Percentiles rank a stretch among this genome's conserved stretches.
phyloP scores from a whole-genome alignment of 2,797 vertebrate species.

The Rhabdomys pumilio region DNA sequence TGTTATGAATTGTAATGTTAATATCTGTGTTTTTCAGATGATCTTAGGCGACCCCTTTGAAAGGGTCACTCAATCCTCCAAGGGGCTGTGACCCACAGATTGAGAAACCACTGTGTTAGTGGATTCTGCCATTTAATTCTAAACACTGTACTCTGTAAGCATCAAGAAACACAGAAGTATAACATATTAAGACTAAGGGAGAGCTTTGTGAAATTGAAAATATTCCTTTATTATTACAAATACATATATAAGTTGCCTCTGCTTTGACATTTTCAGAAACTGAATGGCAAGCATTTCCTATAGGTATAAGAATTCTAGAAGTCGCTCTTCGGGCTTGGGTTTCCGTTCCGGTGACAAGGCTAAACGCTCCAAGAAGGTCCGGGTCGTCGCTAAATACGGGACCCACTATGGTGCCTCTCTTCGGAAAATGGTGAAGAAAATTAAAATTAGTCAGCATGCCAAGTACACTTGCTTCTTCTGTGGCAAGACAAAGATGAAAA shows the following conservation, averaged over 20 bases:
- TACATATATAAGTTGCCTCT: conserved; percentile 5
- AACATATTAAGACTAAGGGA: background rate
- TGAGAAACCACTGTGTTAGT: background rate
- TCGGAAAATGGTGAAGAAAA: no score
- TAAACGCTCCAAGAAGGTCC: no score
- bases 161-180: conserved; percentile 32
- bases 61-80: background rate
- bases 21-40: background rate
- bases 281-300: conserved; percentile 5
- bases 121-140: conserved; percentile 52
- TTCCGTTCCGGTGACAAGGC: no score
- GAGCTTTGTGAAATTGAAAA: conserved; percentile 25
- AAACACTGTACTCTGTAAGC: background rate
- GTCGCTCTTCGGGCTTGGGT: no score
- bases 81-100: background rate
- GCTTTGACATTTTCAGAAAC: conserved; percentile 2
- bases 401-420: no score
- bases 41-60: background rate
- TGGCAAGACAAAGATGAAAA: no score
- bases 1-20: background rate
- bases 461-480: no score
- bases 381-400: no score
- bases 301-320: background rate
- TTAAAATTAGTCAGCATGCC: no score
- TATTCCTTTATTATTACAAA: background rate